Conservation (phyloP, 2,113 vertebrate genomes). For the Trogon surrucura region DNA sequence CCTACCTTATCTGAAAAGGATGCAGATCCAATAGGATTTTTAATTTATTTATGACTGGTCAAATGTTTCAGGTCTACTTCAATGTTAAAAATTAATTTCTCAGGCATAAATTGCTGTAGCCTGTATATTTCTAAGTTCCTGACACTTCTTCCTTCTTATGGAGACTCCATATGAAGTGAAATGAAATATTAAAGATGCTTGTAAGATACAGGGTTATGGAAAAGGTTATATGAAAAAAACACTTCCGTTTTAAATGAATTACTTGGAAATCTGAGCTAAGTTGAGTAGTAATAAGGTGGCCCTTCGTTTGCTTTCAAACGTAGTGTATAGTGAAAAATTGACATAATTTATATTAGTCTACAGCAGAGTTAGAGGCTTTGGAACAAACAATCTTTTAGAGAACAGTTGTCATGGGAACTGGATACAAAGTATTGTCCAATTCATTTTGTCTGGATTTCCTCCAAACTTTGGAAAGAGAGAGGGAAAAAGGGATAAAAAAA, state of each 20-base stretch:
- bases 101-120: neutral
- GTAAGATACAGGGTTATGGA: neutral
- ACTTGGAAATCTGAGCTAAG: neutral
- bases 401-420: neutral
- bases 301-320: neutral
- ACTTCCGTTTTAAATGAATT: neutral
- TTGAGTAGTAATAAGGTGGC: neutral
- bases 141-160: neutral
- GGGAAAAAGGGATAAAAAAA: accelerated
- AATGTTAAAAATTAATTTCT: neutral
- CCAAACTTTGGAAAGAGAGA: neutral
- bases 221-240: neutral
- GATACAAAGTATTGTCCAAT: neutral
- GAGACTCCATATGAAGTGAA: neutral
- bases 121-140: neutral
- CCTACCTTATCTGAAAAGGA: neutral
- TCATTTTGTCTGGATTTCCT: neutral
- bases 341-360: neutral
- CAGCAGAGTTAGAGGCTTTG: neutral
- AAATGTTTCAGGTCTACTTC: neutral
- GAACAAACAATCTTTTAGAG: neutral
- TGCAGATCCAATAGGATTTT: neutral
- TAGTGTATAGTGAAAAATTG: neutral
- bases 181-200: neutral
- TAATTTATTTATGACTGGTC: neutral